Base-by-base conservation (phyloP, 2,888 invertebrate species). In the Ellobium chinense region DNA sequence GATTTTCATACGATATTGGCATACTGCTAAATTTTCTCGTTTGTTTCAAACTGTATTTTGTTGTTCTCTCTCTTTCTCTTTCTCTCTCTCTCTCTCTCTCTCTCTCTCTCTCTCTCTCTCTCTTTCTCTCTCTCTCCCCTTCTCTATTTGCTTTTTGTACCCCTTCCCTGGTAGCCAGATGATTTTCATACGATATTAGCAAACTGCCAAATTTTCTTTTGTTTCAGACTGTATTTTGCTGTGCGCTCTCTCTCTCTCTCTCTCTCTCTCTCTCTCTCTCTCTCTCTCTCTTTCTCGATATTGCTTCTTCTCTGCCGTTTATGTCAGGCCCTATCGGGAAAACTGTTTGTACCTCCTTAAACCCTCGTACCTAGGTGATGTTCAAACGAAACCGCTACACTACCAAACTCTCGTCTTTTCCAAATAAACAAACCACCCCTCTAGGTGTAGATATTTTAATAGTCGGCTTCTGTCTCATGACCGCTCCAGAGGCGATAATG, bases 81-180 rank as follows among this genome's bases (percentile, higher is more conserved):
- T 73, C 73, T 73, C 36, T 36, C 62, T 73, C 56, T 73, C 29
- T 58, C 56, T 73, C 58, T 73, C 56, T 58, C 56, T 58, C 27
- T 34, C 58, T 31, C 12, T 58, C 73, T 73, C 27, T 58, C 73
- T 73, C 27, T 56, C 56, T 73, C 27, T 73, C 58, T 58, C 1
- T 58, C 73, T 58, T 18, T 56, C 56, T 73, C 74, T 80, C 75
- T 80, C 75, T 80, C 75, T 74, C 80, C 68, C 75, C 63, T 69
- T 80, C 80, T 34, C 18, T 73, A 21, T 31, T 21, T 12, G 31
- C 24, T 73, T 56, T 34, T 21, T 34, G 1, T 58, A 18, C 27
- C 58, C 29, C 21, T n/a, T 21, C 73, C 29, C 73, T 18, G 31
- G 4, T 29, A 34, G 4, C 72, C 31, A 14, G 14, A 27, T 31